A percentile compares a stretch with the other conserved stretches of the same genome.
Conservation (phyloP, 2,888 invertebrate species). For the Melangyna quadrimaculata region DNA sequence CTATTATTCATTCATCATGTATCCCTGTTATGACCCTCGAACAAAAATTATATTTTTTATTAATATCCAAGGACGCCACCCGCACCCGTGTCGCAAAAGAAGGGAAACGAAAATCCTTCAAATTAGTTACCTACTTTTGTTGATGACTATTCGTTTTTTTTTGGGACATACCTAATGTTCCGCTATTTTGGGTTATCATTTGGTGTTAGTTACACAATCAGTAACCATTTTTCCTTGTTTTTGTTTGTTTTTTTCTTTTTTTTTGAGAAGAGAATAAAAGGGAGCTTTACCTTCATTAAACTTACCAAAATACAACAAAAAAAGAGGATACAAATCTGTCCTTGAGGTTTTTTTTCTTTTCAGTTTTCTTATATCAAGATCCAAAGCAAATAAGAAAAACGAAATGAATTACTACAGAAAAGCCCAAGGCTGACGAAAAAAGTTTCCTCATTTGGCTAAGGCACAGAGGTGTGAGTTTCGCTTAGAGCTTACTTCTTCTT, state of each 20-base stretch:
- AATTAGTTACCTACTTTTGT: slow-evolving; percentile 61
- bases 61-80: background rate
- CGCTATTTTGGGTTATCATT: slow-evolving; percentile 51
- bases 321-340: slow-evolving; percentile 45
- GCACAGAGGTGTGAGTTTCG: background rate
- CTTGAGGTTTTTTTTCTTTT: background rate
- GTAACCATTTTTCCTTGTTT: slow-evolving; percentile 4
- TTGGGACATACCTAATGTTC: background rate
- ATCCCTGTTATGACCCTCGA: slow-evolving; percentile 34
- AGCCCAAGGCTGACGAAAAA: slow-evolving; percentile 20
- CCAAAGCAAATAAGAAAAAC: background rate
- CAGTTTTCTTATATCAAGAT: background rate
- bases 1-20: background rate
- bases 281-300: background rate
- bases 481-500: background rate
- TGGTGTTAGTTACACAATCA: slow-evolving; percentile 46
- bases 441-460: slow-evolving; percentile 58
- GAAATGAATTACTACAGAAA: background rate
- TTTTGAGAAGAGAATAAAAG: background rate
- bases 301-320: background rate
- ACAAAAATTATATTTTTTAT: background rate
- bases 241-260: background rate
- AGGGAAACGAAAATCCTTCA: slow-evolving; percentile 20
- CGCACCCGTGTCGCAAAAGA: no score
- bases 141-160: slow-evolving; percentile 16